Percentiles rank a stretch among this genome's conserved stretches.
Conservation (phyloP, 2,797 vertebrate genomes). For the Hydrophis major region DNA sequence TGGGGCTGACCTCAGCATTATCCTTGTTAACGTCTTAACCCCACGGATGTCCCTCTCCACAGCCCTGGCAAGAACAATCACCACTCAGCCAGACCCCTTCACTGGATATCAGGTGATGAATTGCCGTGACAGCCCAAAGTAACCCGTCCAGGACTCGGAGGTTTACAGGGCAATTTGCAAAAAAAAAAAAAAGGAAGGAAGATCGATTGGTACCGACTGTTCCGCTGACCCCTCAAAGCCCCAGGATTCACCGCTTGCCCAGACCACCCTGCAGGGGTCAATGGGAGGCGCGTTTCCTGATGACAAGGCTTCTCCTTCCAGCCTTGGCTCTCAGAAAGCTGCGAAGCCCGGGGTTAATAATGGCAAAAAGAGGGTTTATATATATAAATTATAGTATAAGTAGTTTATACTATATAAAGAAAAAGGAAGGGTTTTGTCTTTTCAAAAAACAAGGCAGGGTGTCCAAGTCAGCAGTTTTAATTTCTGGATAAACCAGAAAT, state of each 20-base stretch:
- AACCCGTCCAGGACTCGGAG: neutral
- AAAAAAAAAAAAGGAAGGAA: neutral
- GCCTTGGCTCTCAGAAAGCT: neutral
- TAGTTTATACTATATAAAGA: neutral
- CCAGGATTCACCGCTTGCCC: neutral
- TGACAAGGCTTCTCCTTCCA: neutral
- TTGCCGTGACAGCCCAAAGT: neutral
- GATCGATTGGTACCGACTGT: neutral
- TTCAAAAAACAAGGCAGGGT: rapidly evolving
- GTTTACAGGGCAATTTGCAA: neutral
- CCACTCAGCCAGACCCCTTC: neutral
- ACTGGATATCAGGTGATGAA: neutral
- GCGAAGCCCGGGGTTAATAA: slow-evolving; percentile 43
- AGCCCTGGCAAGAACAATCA: neutral
- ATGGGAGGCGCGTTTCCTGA: rapidly evolving
- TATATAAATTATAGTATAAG: no score
- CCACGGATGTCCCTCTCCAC: neutral
- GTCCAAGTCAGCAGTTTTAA: rapidly evolving
- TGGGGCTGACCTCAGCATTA: neutral
- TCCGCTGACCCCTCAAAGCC: neutral
- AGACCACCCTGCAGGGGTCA: rapidly evolving
- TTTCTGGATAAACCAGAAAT: neutral
- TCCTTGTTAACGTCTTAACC: neutral
- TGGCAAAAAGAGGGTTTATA: neutral
- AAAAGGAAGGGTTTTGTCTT: neutral